Evolutionary conservation across 2,888 invertebrate species (phyloP).

Genomic region (Mamestra brassicae): DNA sequence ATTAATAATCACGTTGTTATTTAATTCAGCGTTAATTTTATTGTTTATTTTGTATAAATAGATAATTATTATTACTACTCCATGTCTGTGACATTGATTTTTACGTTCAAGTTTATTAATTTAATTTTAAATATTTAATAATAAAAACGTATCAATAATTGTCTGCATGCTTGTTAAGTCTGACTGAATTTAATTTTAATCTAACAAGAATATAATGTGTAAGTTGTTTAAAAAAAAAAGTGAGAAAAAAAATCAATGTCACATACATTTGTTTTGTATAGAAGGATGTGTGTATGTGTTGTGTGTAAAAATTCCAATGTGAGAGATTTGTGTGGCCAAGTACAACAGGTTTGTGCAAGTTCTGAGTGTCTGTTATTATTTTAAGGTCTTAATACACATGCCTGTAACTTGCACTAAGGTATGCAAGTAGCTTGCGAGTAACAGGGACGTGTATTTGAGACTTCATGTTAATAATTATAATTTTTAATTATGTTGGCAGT

Average conservation of each 20-base stretch:
- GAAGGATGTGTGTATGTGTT: constrained; percentile 60
- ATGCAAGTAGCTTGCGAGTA: too few relatives aligned
- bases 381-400: not conserved
- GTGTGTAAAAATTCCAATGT: constrained; percentile 70
- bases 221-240: constrained; percentile 4
- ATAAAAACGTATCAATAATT: constrained; percentile 22
- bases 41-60: constrained; percentile 64
- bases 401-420: too few relatives aligned
- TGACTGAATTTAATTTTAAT: constrained; percentile 53
- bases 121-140: constrained; percentile 34
- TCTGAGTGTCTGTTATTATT: not conserved
- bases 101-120: constrained; percentile 21
- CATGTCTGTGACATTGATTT: constrained; percentile 53
- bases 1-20: constrained; percentile 46
- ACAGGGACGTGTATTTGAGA: too few relatives aligned
- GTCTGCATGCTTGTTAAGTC: constrained; percentile 43
- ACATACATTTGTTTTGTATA: constrained; percentile 62
- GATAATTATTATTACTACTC: constrained; percentile 39
- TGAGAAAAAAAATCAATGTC: constrained; percentile 47
- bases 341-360: constrained; percentile 62
- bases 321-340: constrained; percentile 66
- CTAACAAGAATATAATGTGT: constrained; percentile 15
- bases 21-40: constrained; percentile 44
- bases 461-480: constrained; percentile 56
- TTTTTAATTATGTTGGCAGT: constrained; percentile 59